Percentiles rank a stretch among this genome's conserved stretches.
These are phyloP conservation scores for Botia almorhae DNA, from an alignment of 2,797 vertebrate genomes.

Conservation along the genomic window DNA sequence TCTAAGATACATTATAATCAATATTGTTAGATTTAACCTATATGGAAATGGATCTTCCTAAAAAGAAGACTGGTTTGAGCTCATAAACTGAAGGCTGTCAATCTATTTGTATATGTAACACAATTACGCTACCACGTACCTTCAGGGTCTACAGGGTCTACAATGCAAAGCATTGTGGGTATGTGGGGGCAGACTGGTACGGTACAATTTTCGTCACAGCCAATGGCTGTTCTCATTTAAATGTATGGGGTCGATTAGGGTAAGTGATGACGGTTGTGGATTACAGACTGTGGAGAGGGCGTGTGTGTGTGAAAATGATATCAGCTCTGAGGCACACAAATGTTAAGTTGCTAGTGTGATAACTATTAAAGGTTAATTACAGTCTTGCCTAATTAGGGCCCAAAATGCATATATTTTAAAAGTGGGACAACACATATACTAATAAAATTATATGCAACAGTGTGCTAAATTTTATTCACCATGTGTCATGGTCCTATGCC, in stretches of 20 bases:
- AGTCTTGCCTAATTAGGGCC: background rate
- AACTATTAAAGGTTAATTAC: slow-evolving; percentile 44
- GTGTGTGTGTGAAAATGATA: slow-evolving; percentile 14
- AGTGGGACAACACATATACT: slow-evolving; percentile 7
- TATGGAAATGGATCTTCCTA: background rate
- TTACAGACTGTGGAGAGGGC: slow-evolving; percentile 25
- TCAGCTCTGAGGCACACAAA: slow-evolving; percentile 4
- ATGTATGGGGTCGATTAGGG: slow-evolving; percentile 37
- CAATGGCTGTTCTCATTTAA: slow-evolving; percentile 26
- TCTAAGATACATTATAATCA: too few species aligned
- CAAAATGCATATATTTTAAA: too few species aligned
- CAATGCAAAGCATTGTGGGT: slow-evolving; percentile 31
- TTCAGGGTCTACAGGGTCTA: slow-evolving; percentile 2
- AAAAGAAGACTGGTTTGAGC: background rate
- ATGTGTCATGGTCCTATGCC: background rate
- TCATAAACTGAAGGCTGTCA: slow-evolving; percentile 11
- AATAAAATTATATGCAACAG: too few species aligned
- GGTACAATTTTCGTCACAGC: background rate
- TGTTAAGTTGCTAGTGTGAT: slow-evolving; percentile 35
- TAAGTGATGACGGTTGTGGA: slow-evolving; percentile 23
- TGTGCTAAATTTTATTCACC: background rate
- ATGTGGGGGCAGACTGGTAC: too few species aligned
- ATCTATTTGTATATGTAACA: slow-evolving; percentile 5
- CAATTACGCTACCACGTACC: slow-evolving; percentile 10
- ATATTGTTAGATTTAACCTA: background rate